Evolutionary conservation across 2,113 vertebrate species (phyloP), one percentile per base, ranked within the genome.

Genomic region (Prochilodus magdalenae): DNA sequence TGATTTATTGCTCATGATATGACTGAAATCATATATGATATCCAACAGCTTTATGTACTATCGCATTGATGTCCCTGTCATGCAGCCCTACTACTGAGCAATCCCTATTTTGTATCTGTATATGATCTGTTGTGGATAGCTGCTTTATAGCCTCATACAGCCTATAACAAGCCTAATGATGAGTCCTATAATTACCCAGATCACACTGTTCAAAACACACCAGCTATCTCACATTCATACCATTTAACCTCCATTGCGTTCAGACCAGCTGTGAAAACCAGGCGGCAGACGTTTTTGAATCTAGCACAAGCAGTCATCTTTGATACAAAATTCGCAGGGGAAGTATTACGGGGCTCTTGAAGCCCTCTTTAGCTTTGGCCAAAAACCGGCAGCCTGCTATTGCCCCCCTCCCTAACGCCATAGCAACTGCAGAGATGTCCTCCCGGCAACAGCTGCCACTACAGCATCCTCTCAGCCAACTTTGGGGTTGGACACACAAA

Each of bases 371-470:
- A 20, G 27, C 13, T 33, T 66, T 16, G 30, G 26, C 29, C 63
- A 66, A 7, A 30, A 16, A 66, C n/a, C 26, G 63, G 27, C 27
- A 66, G 10, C 62, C 26, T 13, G 0, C 53, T 33, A 44, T 13
- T 79, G 36, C 63, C 71, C 67, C 20, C 40, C 60, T 67, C 65
- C 65, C 71, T 49, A 40, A 33, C 59, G 57, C 76, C 80, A 55
- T 76, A 76, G 80, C 65, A 76, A 76, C 77, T 44, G 65, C 20
- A n/a, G 49, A 70, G 51, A 51, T 24, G 73, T 80, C n/a, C 82
- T 74, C 69, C 53, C 60, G 71, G 85, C 53, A 69, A 75, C 72
- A 57, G 59, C 60, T 59, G 36, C 73, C 57, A 62, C 51, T 69
- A 44, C 75, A 20, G 22, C 5, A 62, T 13, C 53, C 33, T 49